phyloP scores from a whole-genome alignment of 2,797 vertebrate species.

The Siniperca scherzeri region DNA sequence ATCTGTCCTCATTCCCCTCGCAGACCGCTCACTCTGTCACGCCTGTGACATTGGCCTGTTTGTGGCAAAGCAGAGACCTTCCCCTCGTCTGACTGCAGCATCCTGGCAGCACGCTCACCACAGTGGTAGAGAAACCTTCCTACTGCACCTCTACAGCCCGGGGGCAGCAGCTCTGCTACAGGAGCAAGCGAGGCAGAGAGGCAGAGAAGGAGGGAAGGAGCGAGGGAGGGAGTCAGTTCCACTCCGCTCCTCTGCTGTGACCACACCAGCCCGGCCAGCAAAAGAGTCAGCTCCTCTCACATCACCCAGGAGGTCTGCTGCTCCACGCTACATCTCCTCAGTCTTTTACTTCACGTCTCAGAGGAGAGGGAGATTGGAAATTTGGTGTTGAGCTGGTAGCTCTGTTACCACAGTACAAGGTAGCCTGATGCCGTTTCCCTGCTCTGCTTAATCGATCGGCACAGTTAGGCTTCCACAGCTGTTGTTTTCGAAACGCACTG shows the following conservation, averaged over 20 bases:
- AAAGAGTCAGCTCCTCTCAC: conserved; percentile 72
- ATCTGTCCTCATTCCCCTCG: conserved; percentile 60
- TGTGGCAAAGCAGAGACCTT: conserved; percentile 67
- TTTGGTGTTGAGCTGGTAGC: conserved; percentile 16
- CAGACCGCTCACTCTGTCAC: conserved; percentile 65
- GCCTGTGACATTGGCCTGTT: conserved; percentile 67
- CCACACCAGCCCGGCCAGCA: conserved; percentile 59
- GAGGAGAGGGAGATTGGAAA: conserved; percentile 25
- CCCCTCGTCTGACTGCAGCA: conserved; percentile 71
- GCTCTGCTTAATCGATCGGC: conserved; percentile 55
- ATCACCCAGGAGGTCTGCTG: conserved; percentile 65
- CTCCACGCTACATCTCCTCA: conserved; percentile 47
- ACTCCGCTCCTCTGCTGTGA: conserved; percentile 60
- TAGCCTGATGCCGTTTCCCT: conserved; percentile 37
- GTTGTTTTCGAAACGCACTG: conserved; percentile 54
- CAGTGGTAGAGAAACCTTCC: conserved; percentile 59
- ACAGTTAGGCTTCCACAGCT: conserved; percentile 57
- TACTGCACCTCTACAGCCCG: conserved; percentile 74
- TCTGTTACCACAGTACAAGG: conserved; percentile 31
- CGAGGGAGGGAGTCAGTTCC: conserved; percentile 52
- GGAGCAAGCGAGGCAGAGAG: conserved; percentile 46
- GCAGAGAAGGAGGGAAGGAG: conserved; percentile 9
- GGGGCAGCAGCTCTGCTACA: conserved; percentile 70
- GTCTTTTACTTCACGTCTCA: conserved; percentile 42
- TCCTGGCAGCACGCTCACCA: conserved; percentile 60